A percentile compares a stretch with the other conserved stretches of the same genome.
Evolutionary conservation across 1,140 invertebrate genomes (phyloP).

Genomic region (Drosophila mojavensis): DNA sequence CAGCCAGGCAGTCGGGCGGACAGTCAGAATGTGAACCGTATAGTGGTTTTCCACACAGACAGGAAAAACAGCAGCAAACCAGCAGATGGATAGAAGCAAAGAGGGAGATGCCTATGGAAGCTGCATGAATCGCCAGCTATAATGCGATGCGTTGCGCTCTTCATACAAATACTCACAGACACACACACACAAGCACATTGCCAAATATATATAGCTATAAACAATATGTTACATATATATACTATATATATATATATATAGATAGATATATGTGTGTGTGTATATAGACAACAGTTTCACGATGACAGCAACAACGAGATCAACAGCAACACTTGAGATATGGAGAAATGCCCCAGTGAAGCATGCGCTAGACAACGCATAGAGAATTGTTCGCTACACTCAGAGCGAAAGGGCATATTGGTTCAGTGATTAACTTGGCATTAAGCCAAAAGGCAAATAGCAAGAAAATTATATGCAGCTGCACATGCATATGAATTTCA

Average conservation of each 20-base stretch:
- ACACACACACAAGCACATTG: slow-evolving; percentile 4
- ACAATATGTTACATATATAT: slow-evolving; percentile 23
- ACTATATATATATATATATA: slow-evolving; percentile 23
- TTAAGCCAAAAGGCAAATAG: neutral
- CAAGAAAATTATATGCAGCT: neutral
- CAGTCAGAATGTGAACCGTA: slow-evolving; percentile 67
- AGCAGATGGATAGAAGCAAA: slow-evolving; percentile 17
- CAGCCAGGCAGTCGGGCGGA: neutral
- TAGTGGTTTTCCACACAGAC: slow-evolving; percentile 70
- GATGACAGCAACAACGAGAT: neutral
- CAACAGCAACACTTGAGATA: slow-evolving; percentile 22
- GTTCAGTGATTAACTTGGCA: slow-evolving; percentile 1
- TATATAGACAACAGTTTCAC: slow-evolving; percentile 34
- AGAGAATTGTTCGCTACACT: slow-evolving; percentile 17
- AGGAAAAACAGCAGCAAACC: slow-evolving; percentile 6
- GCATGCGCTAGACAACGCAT: slow-evolving; percentile 47
- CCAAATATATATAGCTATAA: slow-evolving; percentile 10
- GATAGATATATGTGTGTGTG: slow-evolving; percentile 1
- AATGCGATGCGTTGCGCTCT: slow-evolving; percentile 77
- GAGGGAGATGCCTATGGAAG: slow-evolving; percentile 25
- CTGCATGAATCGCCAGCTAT: slow-evolving; percentile 65
- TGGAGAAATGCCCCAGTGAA: slow-evolving; percentile 57
- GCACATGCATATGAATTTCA: neutral
- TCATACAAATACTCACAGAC: slow-evolving; percentile 30
- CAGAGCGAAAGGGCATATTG: slow-evolving; percentile 3